Percentiles rank a stretch among this genome's conserved stretches.
Evolutionary conservation across 2,113 vertebrate species (phyloP).

Genomic region (Esox niger): DNA sequence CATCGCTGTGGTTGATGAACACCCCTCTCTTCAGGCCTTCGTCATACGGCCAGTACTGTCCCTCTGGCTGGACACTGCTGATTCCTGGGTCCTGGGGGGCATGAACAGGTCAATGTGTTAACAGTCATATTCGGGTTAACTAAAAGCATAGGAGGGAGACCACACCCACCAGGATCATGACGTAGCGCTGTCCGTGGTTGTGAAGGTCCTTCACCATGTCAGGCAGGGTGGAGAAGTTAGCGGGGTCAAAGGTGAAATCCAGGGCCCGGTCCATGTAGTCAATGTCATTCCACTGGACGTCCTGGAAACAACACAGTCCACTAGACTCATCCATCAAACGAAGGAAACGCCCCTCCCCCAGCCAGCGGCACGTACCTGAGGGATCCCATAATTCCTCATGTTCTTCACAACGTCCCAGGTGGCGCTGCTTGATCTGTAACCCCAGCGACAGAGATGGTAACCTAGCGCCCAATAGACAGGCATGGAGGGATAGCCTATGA

Average conservation of each 20-base stretch:
- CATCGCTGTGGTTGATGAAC: slow-evolving; percentile 80
- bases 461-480: slow-evolving; percentile 83
- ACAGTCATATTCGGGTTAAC: no score
- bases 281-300: slow-evolving; percentile 79
- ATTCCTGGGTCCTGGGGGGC: slow-evolving; percentile 89
- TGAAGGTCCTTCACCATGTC: slow-evolving; percentile 77
- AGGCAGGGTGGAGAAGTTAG: slow-evolving; percentile 73
- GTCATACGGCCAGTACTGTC: slow-evolving; percentile 83
- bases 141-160: no score
- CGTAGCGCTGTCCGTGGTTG: slow-evolving; percentile 70
- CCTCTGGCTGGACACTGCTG: slow-evolving; percentile 75
- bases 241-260: slow-evolving; percentile 79
- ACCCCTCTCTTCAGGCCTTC: slow-evolving; percentile 78
- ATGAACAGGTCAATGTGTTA: no score
- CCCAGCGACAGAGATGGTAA: slow-evolving; percentile 89
- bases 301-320: slow-evolving; percentile 58
- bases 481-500: slow-evolving; percentile 79
- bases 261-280: slow-evolving; percentile 85
- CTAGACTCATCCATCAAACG: not conserved
- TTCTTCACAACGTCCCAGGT: slow-evolving; percentile 79
- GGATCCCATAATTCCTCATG: slow-evolving; percentile 75
- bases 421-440: slow-evolving; percentile 75
- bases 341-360: not conserved
- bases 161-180: slow-evolving; percentile 88
- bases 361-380: slow-evolving; percentile 59